A percentile compares a stretch with the other conserved stretches of the same genome.
phyloP scores from a whole-genome alignment of 2,113 vertebrate genomes.

The Microcebus murinus region DNA sequence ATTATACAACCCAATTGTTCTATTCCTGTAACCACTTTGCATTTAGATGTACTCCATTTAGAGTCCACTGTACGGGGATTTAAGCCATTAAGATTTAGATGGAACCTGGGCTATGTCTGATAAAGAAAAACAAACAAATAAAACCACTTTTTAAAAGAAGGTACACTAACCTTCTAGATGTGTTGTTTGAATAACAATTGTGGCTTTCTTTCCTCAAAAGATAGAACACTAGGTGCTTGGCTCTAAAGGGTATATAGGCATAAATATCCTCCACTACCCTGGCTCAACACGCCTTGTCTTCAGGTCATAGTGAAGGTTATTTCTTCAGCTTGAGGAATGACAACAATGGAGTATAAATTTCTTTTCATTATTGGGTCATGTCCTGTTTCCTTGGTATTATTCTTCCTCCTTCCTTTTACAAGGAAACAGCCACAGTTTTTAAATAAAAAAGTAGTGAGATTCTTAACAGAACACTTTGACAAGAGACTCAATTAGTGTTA shows the following conservation, averaged over 20 bases:
- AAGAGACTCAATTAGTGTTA: conserved; percentile 55
- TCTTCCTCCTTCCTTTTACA: neutral
- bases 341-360: neutral
- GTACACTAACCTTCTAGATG: neutral
- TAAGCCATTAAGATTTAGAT: conserved; percentile 61
- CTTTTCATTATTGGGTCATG: neutral
- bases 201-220: conserved; percentile 29
- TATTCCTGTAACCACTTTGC: conserved; percentile 66
- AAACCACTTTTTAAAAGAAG: conserved; percentile 12
- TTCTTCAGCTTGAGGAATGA: conserved; percentile 5
- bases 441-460: conserved; percentile 13
- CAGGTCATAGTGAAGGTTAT: neutral
- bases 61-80: conserved; percentile 54
- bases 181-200: conserved; percentile 8
- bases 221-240: neutral
- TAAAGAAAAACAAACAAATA: neutral
- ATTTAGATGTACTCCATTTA: conserved; percentile 67
- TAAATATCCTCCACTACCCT: too few species aligned
- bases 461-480: neutral
- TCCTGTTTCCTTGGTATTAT: neutral
- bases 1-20: conserved; percentile 54
- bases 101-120: neutral
- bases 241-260: neutral
- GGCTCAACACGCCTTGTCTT: neutral
- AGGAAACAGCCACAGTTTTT: neutral